Conservation (phyloP, 2,797 vertebrate genomes). For the Sebastiscus tertius region DNA sequence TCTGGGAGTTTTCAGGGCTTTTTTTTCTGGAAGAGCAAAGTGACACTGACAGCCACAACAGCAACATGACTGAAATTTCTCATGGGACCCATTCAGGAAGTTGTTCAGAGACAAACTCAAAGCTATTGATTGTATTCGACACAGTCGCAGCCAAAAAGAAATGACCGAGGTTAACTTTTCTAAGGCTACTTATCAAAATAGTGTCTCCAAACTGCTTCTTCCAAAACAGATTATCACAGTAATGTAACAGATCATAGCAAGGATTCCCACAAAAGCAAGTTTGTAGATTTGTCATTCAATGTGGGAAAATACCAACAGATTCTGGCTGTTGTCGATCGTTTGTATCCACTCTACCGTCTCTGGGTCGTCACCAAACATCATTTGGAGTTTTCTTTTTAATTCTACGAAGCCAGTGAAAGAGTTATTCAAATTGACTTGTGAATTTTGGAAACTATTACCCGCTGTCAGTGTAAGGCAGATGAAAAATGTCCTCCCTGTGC, state of each 20-base stretch:
- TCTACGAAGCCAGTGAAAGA: neutral
- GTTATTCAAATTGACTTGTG: neutral
- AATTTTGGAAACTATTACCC: neutral
- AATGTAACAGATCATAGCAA: constrained; percentile 1
- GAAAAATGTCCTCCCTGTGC: constrained; percentile 11
- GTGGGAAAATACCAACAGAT: neutral
- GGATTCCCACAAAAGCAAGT: neutral
- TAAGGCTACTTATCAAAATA: neutral
- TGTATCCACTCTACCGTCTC: neutral
- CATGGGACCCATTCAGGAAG: neutral
- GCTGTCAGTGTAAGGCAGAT: neutral
- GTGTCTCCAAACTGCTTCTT: neutral
- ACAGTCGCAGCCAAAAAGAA: neutral
- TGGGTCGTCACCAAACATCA: neutral
- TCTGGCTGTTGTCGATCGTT: neutral
- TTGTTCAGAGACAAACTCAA: neutral
- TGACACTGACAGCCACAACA: neutral
- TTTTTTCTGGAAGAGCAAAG: neutral
- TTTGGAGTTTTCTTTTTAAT: neutral
- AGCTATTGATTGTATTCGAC: neutral
- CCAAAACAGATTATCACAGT: neutral
- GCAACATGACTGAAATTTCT: neutral
- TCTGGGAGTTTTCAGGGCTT: neutral
- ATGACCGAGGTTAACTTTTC: neutral
- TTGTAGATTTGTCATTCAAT: neutral